Percentiles rank a stretch among this genome's conserved stretches.
phyloP scores from a whole-genome alignment of 2,113 vertebrate species.

The Sclerurus mexicanus region DNA sequence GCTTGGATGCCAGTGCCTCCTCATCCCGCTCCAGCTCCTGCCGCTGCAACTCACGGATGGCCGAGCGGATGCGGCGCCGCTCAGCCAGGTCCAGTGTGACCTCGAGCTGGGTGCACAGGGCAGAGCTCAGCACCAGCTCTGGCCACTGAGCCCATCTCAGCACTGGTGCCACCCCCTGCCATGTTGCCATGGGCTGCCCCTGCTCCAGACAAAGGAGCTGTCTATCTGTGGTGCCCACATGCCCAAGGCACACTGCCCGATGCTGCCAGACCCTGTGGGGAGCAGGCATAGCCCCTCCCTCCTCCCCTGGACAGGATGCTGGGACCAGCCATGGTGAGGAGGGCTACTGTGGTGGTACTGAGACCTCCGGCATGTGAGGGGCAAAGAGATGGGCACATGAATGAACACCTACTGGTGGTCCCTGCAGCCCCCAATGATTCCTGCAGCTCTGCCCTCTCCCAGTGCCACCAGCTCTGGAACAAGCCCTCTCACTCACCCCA shows the following conservation, averaged over 20 bases:
- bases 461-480: background rate
- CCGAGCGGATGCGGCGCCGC: conserved; percentile 88
- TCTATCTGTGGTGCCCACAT: background rate
- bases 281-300: accelerated
- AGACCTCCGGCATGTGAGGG: background rate
- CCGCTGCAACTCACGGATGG: conserved; percentile 89
- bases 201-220: background rate
- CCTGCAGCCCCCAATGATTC: background rate
- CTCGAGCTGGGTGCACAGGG: conserved; percentile 78
- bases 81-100: conserved; percentile 88
- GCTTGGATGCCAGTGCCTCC: conserved; percentile 89
- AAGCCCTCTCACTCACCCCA: accelerated
- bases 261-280: background rate
- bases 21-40: conserved; percentile 90
- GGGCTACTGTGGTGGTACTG: accelerated
- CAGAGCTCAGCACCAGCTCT: background rate
- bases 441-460: background rate
- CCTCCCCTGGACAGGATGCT: accelerated
- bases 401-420: background rate
- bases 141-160: background rate
- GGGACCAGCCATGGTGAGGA: background rate
- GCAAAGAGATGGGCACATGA: background rate
- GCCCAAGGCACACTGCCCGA: accelerated
- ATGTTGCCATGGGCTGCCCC: background rate
- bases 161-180: accelerated